Percentiles rank a stretch among this genome's conserved stretches.
phyloP scores from a whole-genome alignment of 1,140 invertebrate species.

The Pogonognathellus flavescens region DNA sequence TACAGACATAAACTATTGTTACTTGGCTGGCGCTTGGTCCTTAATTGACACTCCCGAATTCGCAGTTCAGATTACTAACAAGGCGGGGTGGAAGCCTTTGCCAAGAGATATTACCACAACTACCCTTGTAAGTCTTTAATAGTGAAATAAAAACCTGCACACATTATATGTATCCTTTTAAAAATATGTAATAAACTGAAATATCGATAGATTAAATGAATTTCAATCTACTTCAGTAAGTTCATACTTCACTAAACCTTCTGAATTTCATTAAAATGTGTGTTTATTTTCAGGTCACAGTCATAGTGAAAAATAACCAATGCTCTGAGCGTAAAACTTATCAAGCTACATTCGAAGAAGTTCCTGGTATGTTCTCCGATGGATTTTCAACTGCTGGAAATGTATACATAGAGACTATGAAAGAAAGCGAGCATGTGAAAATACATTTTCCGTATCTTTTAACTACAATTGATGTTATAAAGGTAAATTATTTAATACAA shows the following conservation, averaged over 20 bases:
- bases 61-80: slow-evolving; percentile 66
- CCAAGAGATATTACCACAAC: slow-evolving; percentile 66
- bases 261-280: too few species aligned
- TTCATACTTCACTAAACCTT: too few species aligned
- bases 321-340: slow-evolving; percentile 66
- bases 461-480: slow-evolving; percentile 63
- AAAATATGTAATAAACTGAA: too few species aligned
- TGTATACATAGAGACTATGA: slow-evolving; percentile 65
- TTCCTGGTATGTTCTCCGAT: slow-evolving; percentile 66
- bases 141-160: too few species aligned
- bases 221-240: too few species aligned
- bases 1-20: slow-evolving; percentile 64
- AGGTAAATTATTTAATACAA: slow-evolving; percentile 49
- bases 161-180: too few species aligned
- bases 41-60: slow-evolving; percentile 64
- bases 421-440: slow-evolving; percentile 64
- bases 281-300: slow-evolving; percentile 63
- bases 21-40: slow-evolving; percentile 65
- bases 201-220: too few species aligned
- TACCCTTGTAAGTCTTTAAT: slow-evolving; percentile 60
- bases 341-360: slow-evolving; percentile 66
- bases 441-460: slow-evolving; percentile 64
- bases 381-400: slow-evolving; percentile 62
- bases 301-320: slow-evolving; percentile 65
- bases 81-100: slow-evolving; percentile 63